Evolutionary conservation across 2,888 invertebrate genomes (phyloP), one percentile per base, ranked within the genome.

Genomic region (Anoplius nigerrimus): DNA sequence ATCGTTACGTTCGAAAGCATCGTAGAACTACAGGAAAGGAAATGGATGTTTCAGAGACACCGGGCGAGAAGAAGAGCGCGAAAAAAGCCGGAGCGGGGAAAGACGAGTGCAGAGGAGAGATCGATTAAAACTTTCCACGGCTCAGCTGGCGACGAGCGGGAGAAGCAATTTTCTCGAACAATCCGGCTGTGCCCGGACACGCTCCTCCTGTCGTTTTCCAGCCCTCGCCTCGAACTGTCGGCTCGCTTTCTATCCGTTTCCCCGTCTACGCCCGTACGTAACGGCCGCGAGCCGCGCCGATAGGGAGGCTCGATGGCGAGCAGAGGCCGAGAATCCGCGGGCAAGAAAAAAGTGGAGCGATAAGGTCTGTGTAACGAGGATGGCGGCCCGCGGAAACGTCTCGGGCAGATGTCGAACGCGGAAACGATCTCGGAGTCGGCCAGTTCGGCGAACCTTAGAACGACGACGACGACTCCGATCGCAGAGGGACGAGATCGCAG

Each of bases 391-490:
- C 43, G 51, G 62, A 67, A 66, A 75, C 66, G 69, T 63, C 67
- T 52, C 48, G 48, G 63, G 18, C 74, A 69, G 69, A 71, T 64
- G 69, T 73, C 71, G 69, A 69, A 72, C 65, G 55, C 66, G 71
- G 57, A 74, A 66, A 68, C 66, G 59, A 72, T 61, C 48, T 16
- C 48, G 16, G n/a, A n/a, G 42, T 42, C 13, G 42, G 13, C 42
- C 42, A 6, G 42, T 13, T 42, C 42, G 42, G 42, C 42, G 42
- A 6, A 42, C 42, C 6, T 42, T 6, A 13, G n/a, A n/a, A n/a
- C n/a, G n/a, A n/a, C n/a, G n/a, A n/a, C n/a, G n/a, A n/a, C n/a
- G n/a, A n/a, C n/a, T n/a, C n/a, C n/a, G n/a, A n/a, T n/a, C n/a
- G n/a, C n/a, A n/a, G n/a, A n/a, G n/a, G n/a, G n/a, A n/a, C 42